Conservation (phyloP, 2,113 vertebrate genomes). For the Trematomus loennbergii region DNA sequence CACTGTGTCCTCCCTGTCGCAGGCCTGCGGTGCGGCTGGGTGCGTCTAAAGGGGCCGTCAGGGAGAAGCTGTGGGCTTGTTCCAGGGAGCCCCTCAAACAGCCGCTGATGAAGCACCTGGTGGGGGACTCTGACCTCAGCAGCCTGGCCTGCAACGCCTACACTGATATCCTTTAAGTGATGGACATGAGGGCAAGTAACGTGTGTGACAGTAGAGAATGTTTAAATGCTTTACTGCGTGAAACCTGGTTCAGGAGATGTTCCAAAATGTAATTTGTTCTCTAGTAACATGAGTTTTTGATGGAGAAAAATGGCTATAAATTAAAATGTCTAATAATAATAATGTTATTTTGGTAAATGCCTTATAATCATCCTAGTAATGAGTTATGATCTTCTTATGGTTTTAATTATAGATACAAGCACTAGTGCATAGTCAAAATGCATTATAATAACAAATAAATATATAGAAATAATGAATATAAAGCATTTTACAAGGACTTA, state of each 20-base stretch:
- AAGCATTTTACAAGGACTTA: no score
- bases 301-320: neutral
- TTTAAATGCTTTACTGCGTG: neutral
- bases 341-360: no score
- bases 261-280: neutral
- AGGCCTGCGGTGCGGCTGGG: constrained; percentile 84
- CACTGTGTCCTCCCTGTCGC: neutral
- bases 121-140: constrained; percentile 83
- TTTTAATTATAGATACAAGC: no score
- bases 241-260: neutral
- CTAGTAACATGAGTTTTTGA: no score
- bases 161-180: constrained; percentile 91
- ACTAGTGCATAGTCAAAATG: no score
- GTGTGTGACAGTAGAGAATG: neutral
- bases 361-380: no score
- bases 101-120: constrained; percentile 86
- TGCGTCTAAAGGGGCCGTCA: constrained; percentile 64
- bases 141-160: constrained; percentile 88
- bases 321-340: no score
- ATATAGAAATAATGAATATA: no score
- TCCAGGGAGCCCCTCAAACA: constrained; percentile 90
- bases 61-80: constrained; percentile 88
- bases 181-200: neutral
- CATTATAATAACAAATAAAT: no score
- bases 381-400: no score